Evolutionary conservation across 2,113 vertebrate genomes (phyloP).

Genomic region (Tringa solitaria): DNA sequence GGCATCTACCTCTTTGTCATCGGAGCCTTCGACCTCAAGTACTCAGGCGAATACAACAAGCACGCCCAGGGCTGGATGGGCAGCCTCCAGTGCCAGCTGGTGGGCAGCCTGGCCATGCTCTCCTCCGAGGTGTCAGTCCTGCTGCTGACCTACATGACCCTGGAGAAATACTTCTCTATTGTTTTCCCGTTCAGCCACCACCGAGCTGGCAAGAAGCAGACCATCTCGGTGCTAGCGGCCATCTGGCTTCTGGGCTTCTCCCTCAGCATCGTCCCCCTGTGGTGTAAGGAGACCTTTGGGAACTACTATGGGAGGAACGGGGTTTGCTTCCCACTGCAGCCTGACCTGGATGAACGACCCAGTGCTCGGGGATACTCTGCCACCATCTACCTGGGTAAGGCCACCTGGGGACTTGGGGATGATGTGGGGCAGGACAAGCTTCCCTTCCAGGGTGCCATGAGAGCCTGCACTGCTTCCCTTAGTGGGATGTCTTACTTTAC

Average conservation of each 20-base stretch:
- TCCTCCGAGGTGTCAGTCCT: conserved; percentile 73
- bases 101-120: conserved; percentile 70
- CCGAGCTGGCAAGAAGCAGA: conserved; percentile 55
- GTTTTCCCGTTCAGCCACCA: conserved; percentile 71
- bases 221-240: conserved; percentile 34
- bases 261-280: conserved; percentile 61
- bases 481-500: not conserved
- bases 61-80: conserved; percentile 72
- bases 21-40: conserved; percentile 71
- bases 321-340: conserved; percentile 72
- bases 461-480: rapidly evolving
- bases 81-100: conserved; percentile 71
- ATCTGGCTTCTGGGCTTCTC: conserved; percentile 74
- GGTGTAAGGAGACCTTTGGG: conserved; percentile 63
- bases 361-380: conserved; percentile 59
- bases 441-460: not conserved
- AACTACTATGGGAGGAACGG: conserved; percentile 72
- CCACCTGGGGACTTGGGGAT: rapidly evolving
- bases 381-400: conserved; percentile 69
- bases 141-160: conserved; percentile 71
- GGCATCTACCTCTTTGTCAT: conserved; percentile 72
- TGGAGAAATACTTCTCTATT: conserved; percentile 73
- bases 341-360: conserved; percentile 42
- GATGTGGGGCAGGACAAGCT: rapidly evolving
- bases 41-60: conserved; percentile 69